These are phyloP conservation scores for Pachymerium ferrugineum DNA, from an alignment of 2,888 invertebrate species.

Conservation along the genomic window DNA sequence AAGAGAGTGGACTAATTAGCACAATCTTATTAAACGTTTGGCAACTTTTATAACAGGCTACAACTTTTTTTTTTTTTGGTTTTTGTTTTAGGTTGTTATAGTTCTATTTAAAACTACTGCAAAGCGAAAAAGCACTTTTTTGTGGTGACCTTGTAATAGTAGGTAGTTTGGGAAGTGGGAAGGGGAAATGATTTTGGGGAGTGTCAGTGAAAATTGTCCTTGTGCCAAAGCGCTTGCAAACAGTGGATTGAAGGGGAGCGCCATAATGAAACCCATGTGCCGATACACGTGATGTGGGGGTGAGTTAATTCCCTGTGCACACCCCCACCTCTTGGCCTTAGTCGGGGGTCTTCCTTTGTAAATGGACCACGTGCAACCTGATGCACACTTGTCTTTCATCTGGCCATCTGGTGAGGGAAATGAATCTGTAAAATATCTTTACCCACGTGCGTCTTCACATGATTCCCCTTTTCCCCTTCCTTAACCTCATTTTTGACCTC, in stretches of 20 bases:
- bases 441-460: neutral
- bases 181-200: neutral
- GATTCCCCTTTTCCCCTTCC: neutral
- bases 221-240: neutral
- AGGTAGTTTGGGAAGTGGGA: too few relatives aligned
- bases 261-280: constrained; percentile 9
- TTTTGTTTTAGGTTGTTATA: too few relatives aligned
- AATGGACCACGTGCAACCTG: constrained; percentile 3
- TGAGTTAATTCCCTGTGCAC: neutral
- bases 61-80: too few relatives aligned
- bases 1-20: too few relatives aligned
- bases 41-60: too few relatives aligned
- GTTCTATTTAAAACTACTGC: too few relatives aligned
- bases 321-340: too few relatives aligned
- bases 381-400: constrained; percentile 8
- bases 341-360: constrained; percentile 9
- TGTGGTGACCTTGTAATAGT: too few relatives aligned
- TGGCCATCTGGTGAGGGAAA: constrained; percentile 2
- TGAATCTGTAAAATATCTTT: constrained; percentile 8
- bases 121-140: too few relatives aligned
- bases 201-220: constrained; percentile 3
- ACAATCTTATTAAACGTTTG: too few relatives aligned
- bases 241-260: neutral
- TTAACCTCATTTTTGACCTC: neutral
- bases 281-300: neutral